Conservation (phyloP, 2,888 invertebrate genomes). For the Papilio protenor region DNA sequence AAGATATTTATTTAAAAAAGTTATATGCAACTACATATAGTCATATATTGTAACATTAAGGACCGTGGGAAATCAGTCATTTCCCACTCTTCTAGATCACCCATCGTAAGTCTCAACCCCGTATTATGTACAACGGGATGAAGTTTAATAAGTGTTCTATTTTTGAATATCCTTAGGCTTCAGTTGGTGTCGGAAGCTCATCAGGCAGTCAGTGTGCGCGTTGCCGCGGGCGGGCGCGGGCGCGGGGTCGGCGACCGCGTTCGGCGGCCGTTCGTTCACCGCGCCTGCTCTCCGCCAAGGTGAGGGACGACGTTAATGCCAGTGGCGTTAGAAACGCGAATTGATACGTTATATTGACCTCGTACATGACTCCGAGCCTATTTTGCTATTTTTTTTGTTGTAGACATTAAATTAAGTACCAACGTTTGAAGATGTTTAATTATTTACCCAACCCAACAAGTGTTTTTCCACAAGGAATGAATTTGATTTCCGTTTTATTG, state of each 20-base stretch:
- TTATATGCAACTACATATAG: too few species aligned
- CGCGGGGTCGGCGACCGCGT: conserved; percentile 74
- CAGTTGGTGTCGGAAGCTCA: conserved; percentile 61
- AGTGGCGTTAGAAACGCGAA: conserved; percentile 54
- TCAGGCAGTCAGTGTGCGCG: conserved; percentile 58
- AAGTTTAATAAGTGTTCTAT: conserved; percentile 7
- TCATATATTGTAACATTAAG: too few species aligned
- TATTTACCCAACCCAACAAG: neutral
- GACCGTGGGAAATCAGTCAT: neutral
- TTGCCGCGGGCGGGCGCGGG: conserved; percentile 57
- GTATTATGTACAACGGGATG: neutral
- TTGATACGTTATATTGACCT: conserved; percentile 61
- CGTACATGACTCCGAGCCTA: conserved; percentile 29
- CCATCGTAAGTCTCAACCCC: neutral
- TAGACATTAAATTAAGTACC: neutral
- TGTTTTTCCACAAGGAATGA: too few species aligned
- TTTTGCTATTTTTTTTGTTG: conserved; percentile 13
- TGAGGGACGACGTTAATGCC: conserved; percentile 62
- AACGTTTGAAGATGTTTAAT: conserved; percentile 3
- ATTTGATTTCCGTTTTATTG: too few species aligned
- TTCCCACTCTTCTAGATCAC: too few species aligned
- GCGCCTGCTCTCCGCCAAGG: conserved; percentile 71
- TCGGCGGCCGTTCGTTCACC: conserved; percentile 74
- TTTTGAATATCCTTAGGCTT: conserved; percentile 27
- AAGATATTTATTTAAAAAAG: too few species aligned